phyloP scores from a whole-genome alignment of 2,888 invertebrate genomes.

The Amphipyra berbera region DNA sequence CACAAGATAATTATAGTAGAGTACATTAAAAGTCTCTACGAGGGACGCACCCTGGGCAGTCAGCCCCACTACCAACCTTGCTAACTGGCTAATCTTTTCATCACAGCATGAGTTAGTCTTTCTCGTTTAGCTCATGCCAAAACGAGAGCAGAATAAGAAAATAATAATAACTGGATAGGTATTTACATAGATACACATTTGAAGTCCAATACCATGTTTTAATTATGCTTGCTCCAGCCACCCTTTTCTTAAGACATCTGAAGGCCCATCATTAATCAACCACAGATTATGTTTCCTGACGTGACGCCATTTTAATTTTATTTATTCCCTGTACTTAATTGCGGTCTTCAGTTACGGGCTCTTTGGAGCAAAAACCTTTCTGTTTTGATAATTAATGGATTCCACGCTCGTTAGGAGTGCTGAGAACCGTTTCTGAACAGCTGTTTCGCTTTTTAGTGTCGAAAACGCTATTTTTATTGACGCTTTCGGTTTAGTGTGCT shows the following conservation, averaged over 20 bases:
- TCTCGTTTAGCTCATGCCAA: too few relatives aligned
- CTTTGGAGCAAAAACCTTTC: slow-evolving; percentile 61
- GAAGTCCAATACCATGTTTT: too few relatives aligned
- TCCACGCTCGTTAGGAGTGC: slow-evolving; percentile 56
- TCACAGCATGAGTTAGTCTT: too few relatives aligned
- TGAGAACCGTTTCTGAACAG: slow-evolving; percentile 47
- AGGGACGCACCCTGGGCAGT: too few relatives aligned
- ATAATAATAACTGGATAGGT: too few relatives aligned
- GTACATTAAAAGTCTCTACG: too few relatives aligned
- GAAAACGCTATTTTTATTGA: slow-evolving; percentile 47
- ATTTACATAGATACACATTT: too few relatives aligned
- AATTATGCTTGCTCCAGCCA: slow-evolving; percentile 23
- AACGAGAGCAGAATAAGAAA: too few relatives aligned
- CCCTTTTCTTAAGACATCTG: slow-evolving; percentile 57
- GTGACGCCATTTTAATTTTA: slow-evolving; percentile 68
- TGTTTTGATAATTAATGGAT: slow-evolving; percentile 70
- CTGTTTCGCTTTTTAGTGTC: slow-evolving; percentile 52
- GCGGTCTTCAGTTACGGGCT: slow-evolving; percentile 68
- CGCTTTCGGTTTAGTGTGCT: slow-evolving; percentile 15
- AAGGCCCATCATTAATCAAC: slow-evolving; percentile 69
- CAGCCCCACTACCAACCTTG: too few relatives aligned
- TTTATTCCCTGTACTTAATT: slow-evolving; percentile 70
- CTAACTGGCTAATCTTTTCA: too few relatives aligned
- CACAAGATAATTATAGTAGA: too few relatives aligned
- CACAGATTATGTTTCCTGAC: slow-evolving; percentile 71